These are phyloP conservation scores for Donacobius atricapilla DNA, from an alignment of 2,113 vertebrate species.

Conservation along the genomic window DNA sequence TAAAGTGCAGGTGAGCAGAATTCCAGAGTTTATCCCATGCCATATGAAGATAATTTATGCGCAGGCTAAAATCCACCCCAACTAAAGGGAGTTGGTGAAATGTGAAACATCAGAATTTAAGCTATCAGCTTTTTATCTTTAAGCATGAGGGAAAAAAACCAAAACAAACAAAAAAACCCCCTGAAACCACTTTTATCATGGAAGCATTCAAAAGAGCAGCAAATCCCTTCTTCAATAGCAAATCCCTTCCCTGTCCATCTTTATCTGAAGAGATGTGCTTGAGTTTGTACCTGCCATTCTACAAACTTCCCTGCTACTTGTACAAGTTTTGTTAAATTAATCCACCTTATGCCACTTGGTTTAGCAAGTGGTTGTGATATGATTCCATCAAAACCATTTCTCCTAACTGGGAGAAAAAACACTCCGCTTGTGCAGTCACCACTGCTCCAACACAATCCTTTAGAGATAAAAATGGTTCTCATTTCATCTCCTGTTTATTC, in stretches of 20 bases:
- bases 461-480: neutral
- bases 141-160: neutral
- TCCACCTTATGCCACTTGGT: accelerated
- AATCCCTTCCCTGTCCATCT: neutral
- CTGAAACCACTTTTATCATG: neutral
- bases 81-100: neutral
- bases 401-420: neutral
- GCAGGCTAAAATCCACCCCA: neutral
- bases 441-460: neutral
- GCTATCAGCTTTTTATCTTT: neutral
- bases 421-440: neutral
- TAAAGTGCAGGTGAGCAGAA: neutral
- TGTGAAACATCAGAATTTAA: neutral
- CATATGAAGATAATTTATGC: neutral
- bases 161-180: neutral
- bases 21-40: neutral
- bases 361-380: neutral
- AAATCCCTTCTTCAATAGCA: neutral
- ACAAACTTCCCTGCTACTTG: neutral
- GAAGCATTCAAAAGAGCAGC: neutral
- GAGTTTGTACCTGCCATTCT: neutral
- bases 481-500: neutral
- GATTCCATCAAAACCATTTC: neutral
- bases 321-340: neutral
- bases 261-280: neutral